Evolutionary conservation across 2,888 invertebrate genomes (phyloP), one percentile per base, ranked within the genome.

Genomic region (Cheilosia scutellata): DNA sequence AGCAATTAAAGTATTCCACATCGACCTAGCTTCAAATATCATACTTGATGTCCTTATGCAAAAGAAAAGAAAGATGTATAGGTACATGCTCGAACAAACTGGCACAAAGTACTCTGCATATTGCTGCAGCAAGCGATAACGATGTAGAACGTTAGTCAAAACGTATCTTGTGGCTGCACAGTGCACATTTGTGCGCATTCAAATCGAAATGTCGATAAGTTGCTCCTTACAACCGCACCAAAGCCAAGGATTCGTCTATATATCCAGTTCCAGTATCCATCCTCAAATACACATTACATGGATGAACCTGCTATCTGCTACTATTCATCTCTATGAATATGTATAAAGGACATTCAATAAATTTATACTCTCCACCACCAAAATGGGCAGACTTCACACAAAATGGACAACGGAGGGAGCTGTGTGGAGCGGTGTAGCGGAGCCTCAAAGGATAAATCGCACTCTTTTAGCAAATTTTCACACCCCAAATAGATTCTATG

Each of bases 121-220:
- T 68, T 79, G 83, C 79, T 74, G 62, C 68, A 74, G n/a, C 31
- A 78, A 49, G 29, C 79, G 74, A 84, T 79, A 84, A 79, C 57
- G 57, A 79, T 16, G 72, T 42, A 58, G 60, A 47, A 79, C 58
- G 53, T 68, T 68, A 62, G 29, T 40, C 78, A 71, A 37, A 60
- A 71, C 37, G 20, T 75, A 82, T 78, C 74, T 75, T 80, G 75
- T 70, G 75, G 80, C 71, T 84, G 80, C 84, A 84, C 20, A 20
- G 20, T 84, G 80, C 84, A 84, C 80, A 84, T 84, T 84, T 84
- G 70, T 84, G 84, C 80, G 80, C 84, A 84, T 84, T 84, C 80
- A 80, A 79, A 80, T 80, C 74, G 75, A 84, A 84, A 80, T 71
- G 75, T 80, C 84, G 84, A 80, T 80, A 84, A 84, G 84, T 84